Conservation (phyloP, 2,113 vertebrate genomes). For the Mellivora capensis region DNA sequence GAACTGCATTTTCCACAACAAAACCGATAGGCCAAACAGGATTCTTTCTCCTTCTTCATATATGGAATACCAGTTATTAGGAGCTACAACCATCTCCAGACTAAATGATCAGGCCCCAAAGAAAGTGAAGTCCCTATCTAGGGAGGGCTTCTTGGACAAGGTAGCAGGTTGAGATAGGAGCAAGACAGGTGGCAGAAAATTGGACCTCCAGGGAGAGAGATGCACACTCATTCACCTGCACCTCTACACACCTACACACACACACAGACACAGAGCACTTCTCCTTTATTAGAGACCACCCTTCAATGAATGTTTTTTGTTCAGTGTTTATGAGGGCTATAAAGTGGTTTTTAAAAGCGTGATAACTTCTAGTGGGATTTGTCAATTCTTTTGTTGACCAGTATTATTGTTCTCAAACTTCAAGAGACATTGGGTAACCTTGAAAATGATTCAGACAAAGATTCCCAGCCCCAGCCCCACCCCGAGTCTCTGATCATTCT, state of each 20-base stretch:
- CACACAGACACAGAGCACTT: neutral
- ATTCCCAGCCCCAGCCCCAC: neutral
- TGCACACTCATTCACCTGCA: neutral
- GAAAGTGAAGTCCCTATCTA: neutral
- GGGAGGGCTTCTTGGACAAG: neutral
- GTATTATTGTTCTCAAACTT: neutral
- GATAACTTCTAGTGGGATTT: neutral
- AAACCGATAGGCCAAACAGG: neutral
- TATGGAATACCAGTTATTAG: neutral
- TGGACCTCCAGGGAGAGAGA: neutral
- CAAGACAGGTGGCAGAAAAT: neutral
- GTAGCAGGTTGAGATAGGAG: neutral
- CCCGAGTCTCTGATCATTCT: neutral
- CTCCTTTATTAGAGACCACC: neutral
- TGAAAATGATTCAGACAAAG: neutral
- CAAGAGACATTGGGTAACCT: neutral
- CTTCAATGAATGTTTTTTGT: neutral
- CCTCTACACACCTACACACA: neutral
- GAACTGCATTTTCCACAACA: neutral
- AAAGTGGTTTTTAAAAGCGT: neutral
- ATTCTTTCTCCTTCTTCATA: neutral
- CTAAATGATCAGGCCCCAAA: neutral
- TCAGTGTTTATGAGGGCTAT: neutral
- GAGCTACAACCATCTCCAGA: neutral
- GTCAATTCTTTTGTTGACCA: neutral